Conservation (phyloP, 1,140 invertebrate genomes). For the Brachionus plicatilis region DNA sequence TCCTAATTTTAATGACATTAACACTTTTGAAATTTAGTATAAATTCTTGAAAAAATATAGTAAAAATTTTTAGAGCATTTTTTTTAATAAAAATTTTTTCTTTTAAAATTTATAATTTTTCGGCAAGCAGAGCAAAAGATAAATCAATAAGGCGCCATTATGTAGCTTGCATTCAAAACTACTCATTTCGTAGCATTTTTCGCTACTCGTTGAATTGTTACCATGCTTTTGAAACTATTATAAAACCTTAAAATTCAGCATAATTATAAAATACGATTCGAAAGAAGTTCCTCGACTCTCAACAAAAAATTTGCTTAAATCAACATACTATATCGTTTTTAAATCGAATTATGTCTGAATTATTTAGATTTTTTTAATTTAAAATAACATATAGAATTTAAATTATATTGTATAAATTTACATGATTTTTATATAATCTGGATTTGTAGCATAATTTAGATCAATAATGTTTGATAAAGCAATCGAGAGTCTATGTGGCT, state of each 20-base stretch:
- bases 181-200: background rate
- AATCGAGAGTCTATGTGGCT: background rate
- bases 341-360: background rate
- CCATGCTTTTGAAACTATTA: background rate
- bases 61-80: background rate
- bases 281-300: background rate
- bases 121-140: background rate
- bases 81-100: too few relatives aligned
- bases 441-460: background rate
- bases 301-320: background rate
- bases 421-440: background rate
- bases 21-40: background rate
- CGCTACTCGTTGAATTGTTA: background rate
- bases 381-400: background rate
- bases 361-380: background rate
- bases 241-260: background rate
- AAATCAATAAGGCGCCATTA: background rate
- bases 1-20: background rate
- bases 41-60: background rate
- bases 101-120: too few relatives aligned
- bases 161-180: background rate
- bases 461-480: background rate
- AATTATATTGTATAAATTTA: background rate
- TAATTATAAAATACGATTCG: background rate
- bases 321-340: background rate